phyloP scores from a whole-genome alignment of 2,113 vertebrate genomes.

The Macquaria ambigua region DNA sequence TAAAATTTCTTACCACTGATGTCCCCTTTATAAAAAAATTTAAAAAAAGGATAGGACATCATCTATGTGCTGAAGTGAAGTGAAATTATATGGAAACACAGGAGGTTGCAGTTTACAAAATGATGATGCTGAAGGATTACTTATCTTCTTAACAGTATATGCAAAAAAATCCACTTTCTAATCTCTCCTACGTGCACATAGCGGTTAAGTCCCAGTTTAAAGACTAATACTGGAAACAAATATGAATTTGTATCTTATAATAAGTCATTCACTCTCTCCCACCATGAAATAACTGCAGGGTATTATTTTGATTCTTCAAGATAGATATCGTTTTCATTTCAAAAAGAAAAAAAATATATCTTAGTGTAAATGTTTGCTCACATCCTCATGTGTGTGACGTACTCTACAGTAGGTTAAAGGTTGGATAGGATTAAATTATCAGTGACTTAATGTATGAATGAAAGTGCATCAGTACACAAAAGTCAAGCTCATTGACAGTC shows the following conservation, averaged over 20 bases:
- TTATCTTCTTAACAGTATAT: slow-evolving; percentile 13
- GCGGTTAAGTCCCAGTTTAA: slow-evolving; percentile 17
- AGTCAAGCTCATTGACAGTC: slow-evolving; percentile 47
- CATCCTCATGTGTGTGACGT: neutral
- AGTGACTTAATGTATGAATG: slow-evolving; percentile 32
- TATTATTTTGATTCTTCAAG: neutral
- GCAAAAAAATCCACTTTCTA: slow-evolving; percentile 50
- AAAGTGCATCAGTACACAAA: slow-evolving; percentile 2
- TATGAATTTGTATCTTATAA: neutral
- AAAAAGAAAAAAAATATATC: neutral
- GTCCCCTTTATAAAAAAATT: neutral
- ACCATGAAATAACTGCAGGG: neutral
- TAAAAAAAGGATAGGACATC: neutral
- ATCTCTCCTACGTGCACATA: slow-evolving; percentile 35
- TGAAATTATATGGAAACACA: neutral
- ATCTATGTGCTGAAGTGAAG: slow-evolving; percentile 6
- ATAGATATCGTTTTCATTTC: neutral
- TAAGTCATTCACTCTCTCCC: neutral
- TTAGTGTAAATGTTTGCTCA: neutral
- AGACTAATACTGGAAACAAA: slow-evolving; percentile 5
- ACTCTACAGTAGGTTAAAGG: neutral
- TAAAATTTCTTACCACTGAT: neutral
- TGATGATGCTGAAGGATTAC: slow-evolving; percentile 34
- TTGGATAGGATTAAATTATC: neutral
- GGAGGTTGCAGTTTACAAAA: slow-evolving; percentile 13